phyloP scores from a whole-genome alignment of 2,888 invertebrate species.

The Oasisia sp. region DNA sequence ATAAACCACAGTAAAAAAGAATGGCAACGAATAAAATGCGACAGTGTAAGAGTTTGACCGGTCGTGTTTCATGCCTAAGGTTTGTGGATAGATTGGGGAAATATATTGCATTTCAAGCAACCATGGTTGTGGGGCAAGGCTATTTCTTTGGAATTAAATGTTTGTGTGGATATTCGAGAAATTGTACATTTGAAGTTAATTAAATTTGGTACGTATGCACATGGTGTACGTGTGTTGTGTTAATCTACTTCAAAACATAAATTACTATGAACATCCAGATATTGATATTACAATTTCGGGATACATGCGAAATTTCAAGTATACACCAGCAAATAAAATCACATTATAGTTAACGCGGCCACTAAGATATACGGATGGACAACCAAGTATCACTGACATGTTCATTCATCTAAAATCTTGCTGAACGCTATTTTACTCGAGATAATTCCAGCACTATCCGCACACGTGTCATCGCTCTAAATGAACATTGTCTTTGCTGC shows the following conservation, averaged over 20 bases:
- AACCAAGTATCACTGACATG: too few relatives aligned
- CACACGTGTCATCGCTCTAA: neutral
- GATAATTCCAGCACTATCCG: neutral
- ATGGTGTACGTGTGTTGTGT: neutral
- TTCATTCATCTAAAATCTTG: neutral
- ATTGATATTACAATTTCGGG: neutral
- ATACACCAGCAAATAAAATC: too few relatives aligned
- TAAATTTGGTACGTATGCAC: neutral
- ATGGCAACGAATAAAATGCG: neutral
- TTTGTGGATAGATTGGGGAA: neutral
- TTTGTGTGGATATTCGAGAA: neutral
- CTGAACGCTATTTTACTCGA: neutral
- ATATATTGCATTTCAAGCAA: neutral
- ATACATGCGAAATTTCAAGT: neutral
- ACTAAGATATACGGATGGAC: too few relatives aligned
- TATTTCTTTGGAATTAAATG: neutral
- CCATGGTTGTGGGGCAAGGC: neutral
- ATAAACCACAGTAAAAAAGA: constrained; percentile 10
- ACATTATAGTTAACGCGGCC: too few relatives aligned
- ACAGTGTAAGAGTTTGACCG: neutral
- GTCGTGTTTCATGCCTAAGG: neutral
- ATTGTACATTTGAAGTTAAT: neutral
- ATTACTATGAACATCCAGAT: neutral
- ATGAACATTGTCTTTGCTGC: neutral
- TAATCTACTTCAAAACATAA: neutral